Percentiles rank a stretch among this genome's conserved stretches.
phyloP scores from a whole-genome alignment of 2,797 vertebrate genomes.

The Crenichthys baileyi region DNA sequence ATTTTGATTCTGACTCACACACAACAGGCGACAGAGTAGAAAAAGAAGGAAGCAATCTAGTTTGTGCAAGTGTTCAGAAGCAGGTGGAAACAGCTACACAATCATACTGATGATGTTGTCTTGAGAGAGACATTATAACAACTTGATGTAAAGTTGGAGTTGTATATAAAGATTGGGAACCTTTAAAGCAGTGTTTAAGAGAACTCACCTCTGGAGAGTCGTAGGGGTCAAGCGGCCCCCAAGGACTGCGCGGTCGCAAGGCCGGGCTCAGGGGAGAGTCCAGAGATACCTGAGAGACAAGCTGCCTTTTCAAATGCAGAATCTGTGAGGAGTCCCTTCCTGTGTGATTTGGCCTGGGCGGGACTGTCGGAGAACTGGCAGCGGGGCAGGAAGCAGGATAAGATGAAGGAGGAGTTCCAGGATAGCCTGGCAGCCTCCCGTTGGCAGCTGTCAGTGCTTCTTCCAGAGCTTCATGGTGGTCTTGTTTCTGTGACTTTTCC shows the following conservation, averaged over 20 bases:
- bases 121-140: not conserved
- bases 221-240: constrained; percentile 90
- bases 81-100: not conserved
- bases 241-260: constrained; percentile 86
- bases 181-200: not conserved
- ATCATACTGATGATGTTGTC: not conserved
- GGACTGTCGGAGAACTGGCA: constrained; percentile 29
- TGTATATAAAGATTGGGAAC: not conserved
- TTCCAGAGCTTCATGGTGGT: constrained; percentile 35
- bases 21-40: not conserved
- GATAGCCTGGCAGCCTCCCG: constrained; percentile 35
- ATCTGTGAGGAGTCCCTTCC: constrained; percentile 39
- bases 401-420: constrained; percentile 36
- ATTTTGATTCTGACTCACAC: too few relatives aligned
- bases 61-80: not conserved
- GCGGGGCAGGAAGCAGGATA: constrained; percentile 20
- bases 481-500: constrained; percentile 35
- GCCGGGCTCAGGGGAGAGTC: constrained; percentile 82
- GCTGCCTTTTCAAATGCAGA: constrained; percentile 51
- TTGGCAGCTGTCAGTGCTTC: constrained; percentile 29
- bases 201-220: constrained; percentile 89
- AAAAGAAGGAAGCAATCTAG: not conserved
- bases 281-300: constrained; percentile 76
- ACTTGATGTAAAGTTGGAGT: not conserved
- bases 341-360: constrained; percentile 44